Evolutionary conservation across 2,797 vertebrate genomes (phyloP), one percentile per base, ranked within the genome.

Genomic region (Vultur gryphus): DNA sequence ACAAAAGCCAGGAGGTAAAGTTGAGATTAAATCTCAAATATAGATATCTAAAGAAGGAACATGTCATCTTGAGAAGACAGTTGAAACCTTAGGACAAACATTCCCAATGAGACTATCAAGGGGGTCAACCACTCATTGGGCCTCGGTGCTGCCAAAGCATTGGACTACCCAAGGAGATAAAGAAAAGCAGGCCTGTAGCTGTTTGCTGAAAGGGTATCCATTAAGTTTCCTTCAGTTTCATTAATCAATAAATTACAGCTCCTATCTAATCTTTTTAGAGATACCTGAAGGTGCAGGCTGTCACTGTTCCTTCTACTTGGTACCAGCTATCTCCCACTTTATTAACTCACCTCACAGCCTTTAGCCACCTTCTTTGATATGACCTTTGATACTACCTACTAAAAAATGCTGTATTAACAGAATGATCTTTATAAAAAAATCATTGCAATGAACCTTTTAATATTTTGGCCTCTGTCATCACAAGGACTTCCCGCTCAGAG

Each of bases 11-110:
- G 16, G 10, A 76, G 4, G 11, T 25, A 41, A 39, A 66, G 5
- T 4, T 49, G 52, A 49, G 17, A 64, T n/a, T 66, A 51, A 84
- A 87, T 35, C 39, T 84, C 31, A 85, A 51, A 37, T 29, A 52
- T 1, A 65, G 28, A 21, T 44, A 39, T 8, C 33, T 73, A 44
- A 93, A 62, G 71, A 89, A 71, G 35, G 23, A 61, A 52, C 16
- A 35, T 0, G 0, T 13, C 25, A 12, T 64, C 23, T 48, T 52
- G 16, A 52, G 37, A 73, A 81, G 11, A 57, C 2, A 4, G 10
- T 2, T 70, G 35, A 88, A 88, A 83, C 43, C 17, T 69, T n/a
- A 69, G 33, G 13, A 55, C 13, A 71, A 43, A 82, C 7, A 31
- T 11, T 87, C 25, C 17, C 55, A 88, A 24, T 35, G 20, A 70